Conservation (phyloP, 2,113 vertebrate species). For the Bubo blakistoni region DNA sequence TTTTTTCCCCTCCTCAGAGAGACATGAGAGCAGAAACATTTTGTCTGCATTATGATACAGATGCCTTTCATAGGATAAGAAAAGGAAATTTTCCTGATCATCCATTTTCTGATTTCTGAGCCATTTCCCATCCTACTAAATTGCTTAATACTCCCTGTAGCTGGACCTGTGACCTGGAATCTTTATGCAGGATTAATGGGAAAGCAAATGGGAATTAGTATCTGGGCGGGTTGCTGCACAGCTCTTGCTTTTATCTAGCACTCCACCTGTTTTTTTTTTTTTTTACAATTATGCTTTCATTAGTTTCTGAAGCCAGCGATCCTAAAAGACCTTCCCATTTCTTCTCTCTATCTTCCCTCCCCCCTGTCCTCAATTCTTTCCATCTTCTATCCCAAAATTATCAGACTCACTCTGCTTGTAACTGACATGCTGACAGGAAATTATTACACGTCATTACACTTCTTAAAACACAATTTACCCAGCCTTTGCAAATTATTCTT, state of each 20-base stretch:
- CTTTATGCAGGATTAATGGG: conserved; percentile 67
- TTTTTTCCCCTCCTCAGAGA: neutral
- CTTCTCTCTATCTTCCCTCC: neutral
- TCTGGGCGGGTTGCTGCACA: conserved; percentile 32
- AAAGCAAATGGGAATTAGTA: conserved; percentile 68
- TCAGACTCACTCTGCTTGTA: conserved; percentile 65
- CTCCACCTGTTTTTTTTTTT: conserved; percentile 48
- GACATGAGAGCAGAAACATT: neutral
- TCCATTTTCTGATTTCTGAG: conserved; percentile 33
- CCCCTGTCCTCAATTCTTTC: neutral
- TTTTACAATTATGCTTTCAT: conserved; percentile 51
- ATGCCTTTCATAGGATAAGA: neutral
- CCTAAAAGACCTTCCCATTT: conserved; percentile 37
- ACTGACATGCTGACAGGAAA: conserved; percentile 81
- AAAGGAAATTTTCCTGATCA: neutral
- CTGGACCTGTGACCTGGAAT: conserved; percentile 61
- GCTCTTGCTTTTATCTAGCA: conserved; percentile 62
- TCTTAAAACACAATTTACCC: conserved; percentile 87
- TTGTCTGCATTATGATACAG: neutral
- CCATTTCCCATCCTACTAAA: conserved; percentile 25
- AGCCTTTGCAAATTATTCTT: conserved; percentile 82
- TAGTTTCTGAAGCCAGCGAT: conserved; percentile 44
- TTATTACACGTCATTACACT: conserved; percentile 85
- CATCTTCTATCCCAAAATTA: conserved; percentile 44
- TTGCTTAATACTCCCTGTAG: conserved; percentile 64